These are phyloP conservation scores for Bos javanicus DNA, from an alignment of 2,113 vertebrate genomes.

Conservation along the genomic window DNA sequence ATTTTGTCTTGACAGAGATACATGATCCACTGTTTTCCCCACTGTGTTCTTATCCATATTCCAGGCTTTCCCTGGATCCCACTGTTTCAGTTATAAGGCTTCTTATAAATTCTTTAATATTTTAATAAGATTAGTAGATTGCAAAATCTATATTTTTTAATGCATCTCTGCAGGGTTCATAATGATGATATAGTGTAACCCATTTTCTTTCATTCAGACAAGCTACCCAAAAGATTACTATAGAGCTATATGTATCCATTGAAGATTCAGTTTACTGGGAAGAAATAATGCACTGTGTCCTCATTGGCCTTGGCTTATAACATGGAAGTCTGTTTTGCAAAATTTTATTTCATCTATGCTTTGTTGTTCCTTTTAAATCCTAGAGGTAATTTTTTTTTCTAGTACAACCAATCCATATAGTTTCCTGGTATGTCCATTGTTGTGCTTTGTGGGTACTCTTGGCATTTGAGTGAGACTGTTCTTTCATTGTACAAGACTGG, in stretches of 20 bases:
- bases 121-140: not conserved
- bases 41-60: not conserved
- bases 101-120: not conserved
- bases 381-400: not conserved
- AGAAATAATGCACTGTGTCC: not conserved
- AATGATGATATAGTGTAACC: not conserved
- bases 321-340: not conserved
- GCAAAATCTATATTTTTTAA: not conserved
- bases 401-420: not conserved
- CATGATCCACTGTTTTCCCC: not conserved
- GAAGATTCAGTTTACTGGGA: not conserved
- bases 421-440: not conserved
- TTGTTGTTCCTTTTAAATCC: not conserved
- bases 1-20: not conserved
- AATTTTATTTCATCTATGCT: not conserved
- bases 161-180: not conserved
- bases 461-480: not conserved
- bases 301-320: not conserved
- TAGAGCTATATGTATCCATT: not conserved
- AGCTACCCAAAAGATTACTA: not conserved
- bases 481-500: not conserved
- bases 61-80: not conserved
- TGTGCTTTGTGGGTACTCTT: not conserved
- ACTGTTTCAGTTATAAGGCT: not conserved
- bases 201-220: not conserved